Evolutionary conservation across 2,888 invertebrate species (phyloP), one percentile per base, ranked within the genome.

Genomic region (Uropetala carovei): DNA sequence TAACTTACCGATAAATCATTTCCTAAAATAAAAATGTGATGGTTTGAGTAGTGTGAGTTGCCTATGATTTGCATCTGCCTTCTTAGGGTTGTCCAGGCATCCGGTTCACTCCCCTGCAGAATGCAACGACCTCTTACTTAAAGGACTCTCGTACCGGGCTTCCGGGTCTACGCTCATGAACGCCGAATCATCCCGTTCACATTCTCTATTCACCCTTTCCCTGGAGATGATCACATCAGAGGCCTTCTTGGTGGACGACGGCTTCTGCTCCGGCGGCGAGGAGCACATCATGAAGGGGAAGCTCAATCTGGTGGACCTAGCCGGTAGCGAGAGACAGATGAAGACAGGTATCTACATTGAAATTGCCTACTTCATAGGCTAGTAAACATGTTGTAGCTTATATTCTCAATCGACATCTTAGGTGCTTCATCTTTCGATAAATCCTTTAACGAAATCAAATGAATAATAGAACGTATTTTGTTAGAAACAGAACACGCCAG

Each of bases 161-260:
- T 97, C 97, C 0, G 98, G 98, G 0, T 97, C 98, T 0, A 99
- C 98, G 0, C 96, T 98, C 91, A 98, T 98, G 98, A 98, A 98
- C 94, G 97, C 98, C 1, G 97, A 97, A 93, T 97, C 97, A 92
- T 98, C 98, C 0, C 95, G 98, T 92, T 98, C 98, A 92, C 98
- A 98, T 95, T 98, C 98, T 22, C 98, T 98, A 93, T 98, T 99
- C 94, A 98, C 98, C 4, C 97, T 98, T 84, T 97, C 97, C 93
- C 95, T 98, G 64, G 98, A 99, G 95, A 98, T 98, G 95, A 97
- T 98, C 94, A 96, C 96, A 5, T 95, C 96, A 27, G 95, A 94
- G 10, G 94, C 94, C 27, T 43, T 43, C 43, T 85, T 92, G 16
- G 93, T 92, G 93, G 94, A 94, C 81, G 93, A 94, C 94, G 95